Base-by-base conservation (phyloP, 2,888 invertebrate genomes). In the Cantharis nigra region DNA sequence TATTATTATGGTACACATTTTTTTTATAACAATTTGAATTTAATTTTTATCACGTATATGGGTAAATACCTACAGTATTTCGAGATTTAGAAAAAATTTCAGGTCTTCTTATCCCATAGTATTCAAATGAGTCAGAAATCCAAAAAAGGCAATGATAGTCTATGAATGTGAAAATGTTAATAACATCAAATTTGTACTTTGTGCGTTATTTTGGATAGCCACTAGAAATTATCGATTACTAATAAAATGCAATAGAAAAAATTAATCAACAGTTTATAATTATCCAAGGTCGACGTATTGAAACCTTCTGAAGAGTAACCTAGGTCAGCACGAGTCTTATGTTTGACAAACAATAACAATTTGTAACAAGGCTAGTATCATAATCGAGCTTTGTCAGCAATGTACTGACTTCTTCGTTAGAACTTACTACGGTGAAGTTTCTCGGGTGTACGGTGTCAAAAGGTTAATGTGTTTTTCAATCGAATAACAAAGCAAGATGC, bases 281-380 rank as follows among this genome's bases (percentile, higher is more conserved):
- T 69, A 71, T 10, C 13, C 30, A 74, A 77, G 74, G 77, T 77
- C 63, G 71, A 33, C 71, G 18, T n/a, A 71, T 74, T 28, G 18
- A 64, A 72, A 70, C 73, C 76, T 77, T 77, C 76, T 70, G 16
- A 20, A 26, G 14, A 33, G 78, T 81, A 78, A 67, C 76, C 63
- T 74, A 71, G 79, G 81, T 81, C 81, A 81, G 80, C 81, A 81
- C 79, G 72, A 77, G 75, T 74, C 69, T 72, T 69, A 78, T 81
- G 79, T 80, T 80, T 80, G 78, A 78, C 80, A 81, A 81, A 81
- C 76, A 80, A 74, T 69, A 78, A 80, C 78, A 80, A 80, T 78
- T 74, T 78, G 74, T 77, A 79, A 79, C 78, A 78, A 79, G 80
- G 80, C 71, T 77, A 75, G 30, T 23, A 49, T 30, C 65, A 70